Conservation (phyloP, 2,113 vertebrate genomes). For the Orcinus orca region DNA sequence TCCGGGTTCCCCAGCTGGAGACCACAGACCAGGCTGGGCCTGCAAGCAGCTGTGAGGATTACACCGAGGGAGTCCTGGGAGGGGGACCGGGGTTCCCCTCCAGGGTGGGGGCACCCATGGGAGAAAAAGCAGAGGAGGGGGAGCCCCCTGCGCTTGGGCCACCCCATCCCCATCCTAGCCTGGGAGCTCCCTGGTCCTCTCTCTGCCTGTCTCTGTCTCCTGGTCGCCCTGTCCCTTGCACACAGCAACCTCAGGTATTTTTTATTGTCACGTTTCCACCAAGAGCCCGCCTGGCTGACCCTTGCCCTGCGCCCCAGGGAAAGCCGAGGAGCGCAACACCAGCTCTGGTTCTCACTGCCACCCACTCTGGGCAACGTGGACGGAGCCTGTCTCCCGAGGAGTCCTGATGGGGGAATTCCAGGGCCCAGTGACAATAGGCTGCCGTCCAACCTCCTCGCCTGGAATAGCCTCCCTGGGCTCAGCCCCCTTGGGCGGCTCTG, state of each 20-base stretch:
- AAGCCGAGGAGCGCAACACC: neutral
- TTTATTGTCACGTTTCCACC: accelerated
- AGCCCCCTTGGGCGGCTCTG: neutral
- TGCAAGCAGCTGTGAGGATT: too few species aligned
- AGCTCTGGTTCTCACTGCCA: neutral
- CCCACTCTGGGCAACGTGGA: neutral
- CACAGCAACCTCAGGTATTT: neutral
- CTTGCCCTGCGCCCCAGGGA: neutral
- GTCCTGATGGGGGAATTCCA: constrained; percentile 59
- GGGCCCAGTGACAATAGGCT: constrained; percentile 35
- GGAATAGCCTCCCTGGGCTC: neutral
- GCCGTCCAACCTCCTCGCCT: constrained; percentile 34
- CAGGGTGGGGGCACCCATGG: neutral
- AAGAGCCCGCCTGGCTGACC: accelerated
- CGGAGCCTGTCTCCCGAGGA: neutral
- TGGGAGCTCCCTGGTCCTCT: neutral
- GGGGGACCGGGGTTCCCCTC: neutral
- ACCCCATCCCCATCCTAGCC: too few species aligned
- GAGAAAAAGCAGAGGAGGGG: accelerated
- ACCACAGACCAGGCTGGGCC: neutral
- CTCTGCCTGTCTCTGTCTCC: neutral
- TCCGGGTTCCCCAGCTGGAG: neutral
- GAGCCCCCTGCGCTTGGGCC: too few species aligned
- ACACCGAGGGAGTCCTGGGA: too few species aligned
- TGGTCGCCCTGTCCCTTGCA: accelerated